phyloP scores from a whole-genome alignment of 35 echinoderm and acorn worm genomes.

The Anneissia japonica region DNA sequence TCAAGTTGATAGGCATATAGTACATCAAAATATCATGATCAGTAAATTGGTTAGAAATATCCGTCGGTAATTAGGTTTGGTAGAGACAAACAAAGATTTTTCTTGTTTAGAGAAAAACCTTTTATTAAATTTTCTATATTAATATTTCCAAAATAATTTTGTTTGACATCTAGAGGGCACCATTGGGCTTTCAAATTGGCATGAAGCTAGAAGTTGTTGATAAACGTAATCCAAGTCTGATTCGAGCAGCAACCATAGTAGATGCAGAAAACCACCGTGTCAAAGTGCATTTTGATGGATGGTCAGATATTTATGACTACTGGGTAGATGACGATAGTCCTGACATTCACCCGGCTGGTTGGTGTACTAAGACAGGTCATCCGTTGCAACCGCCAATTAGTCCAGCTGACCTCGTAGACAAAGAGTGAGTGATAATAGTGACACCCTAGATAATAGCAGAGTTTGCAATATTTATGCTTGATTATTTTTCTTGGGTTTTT shows the following conservation, averaged over 20 bases:
- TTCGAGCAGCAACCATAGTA: slow-evolving; percentile 64
- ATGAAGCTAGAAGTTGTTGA: slow-evolving; percentile 86
- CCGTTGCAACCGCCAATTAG: slow-evolving; percentile 76
- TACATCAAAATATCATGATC: too few species aligned
- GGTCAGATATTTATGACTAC: slow-evolving; percentile 87
- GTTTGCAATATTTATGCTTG: too few species aligned
- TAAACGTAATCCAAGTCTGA: slow-evolving; percentile 74
- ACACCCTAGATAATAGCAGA: too few species aligned
- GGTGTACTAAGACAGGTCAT: slow-evolving; percentile 90
- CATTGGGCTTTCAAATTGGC: slow-evolving; percentile 55
- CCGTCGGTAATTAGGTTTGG: too few species aligned
- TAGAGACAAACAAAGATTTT: too few species aligned
- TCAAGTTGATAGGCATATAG: too few species aligned
- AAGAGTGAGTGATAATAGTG: not conserved
- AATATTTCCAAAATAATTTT: too few species aligned
- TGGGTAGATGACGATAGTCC: slow-evolving; percentile 82
- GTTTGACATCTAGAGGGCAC: slow-evolving; percentile 68
- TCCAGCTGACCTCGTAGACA: slow-evolving; percentile 9
- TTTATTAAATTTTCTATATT: too few species aligned
- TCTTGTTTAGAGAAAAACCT: too few species aligned
- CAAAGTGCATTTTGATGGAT: slow-evolving; percentile 93
- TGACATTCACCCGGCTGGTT: slow-evolving; percentile 86
- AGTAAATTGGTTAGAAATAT: too few species aligned
- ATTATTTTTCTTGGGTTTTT: too few species aligned
- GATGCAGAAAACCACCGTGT: slow-evolving; percentile 63